A percentile compares a stretch with the other conserved stretches of the same genome.
Evolutionary conservation across 2,888 invertebrate genomes (phyloP).

Genomic region (Thereva nobilitata): DNA sequence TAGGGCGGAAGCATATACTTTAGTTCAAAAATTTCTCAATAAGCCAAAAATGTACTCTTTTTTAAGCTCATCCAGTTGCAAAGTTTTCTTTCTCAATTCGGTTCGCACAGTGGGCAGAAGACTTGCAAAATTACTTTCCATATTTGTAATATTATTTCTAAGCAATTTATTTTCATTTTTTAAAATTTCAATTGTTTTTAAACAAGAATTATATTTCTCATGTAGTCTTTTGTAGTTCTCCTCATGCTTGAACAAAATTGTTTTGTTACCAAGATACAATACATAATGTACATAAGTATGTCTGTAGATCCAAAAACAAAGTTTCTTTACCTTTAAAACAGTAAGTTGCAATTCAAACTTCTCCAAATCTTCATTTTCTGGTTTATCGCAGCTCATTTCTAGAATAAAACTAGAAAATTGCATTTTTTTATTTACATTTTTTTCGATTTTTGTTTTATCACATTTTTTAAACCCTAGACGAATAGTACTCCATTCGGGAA

Average conservation of each 20-base stretch:
- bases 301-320: background rate
- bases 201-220: conserved; percentile 45
- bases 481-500: too few species aligned
- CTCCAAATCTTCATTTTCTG: conserved; percentile 49
- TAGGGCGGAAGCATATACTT: too few species aligned
- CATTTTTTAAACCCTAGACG: too few species aligned
- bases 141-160: conserved; percentile 47
- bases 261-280: background rate
- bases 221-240: conserved; percentile 48
- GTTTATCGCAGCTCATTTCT: too few species aligned
- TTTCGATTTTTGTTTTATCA: too few species aligned
- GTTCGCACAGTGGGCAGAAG: conserved; percentile 52
- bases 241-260: conserved; percentile 47
- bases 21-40: too few species aligned
- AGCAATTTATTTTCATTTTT: conserved; percentile 47
- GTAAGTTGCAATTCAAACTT: conserved; percentile 49
- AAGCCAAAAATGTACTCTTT: too few species aligned
- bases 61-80: conserved; percentile 48
- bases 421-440: too few species aligned
- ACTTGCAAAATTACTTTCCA: conserved; percentile 52
- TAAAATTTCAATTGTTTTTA: conserved; percentile 46
- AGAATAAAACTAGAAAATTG: too few species aligned
- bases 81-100: conserved; percentile 53
- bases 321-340: conserved; percentile 46
- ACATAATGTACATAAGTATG: too few species aligned